Conservation (phyloP, 2,888 invertebrate genomes). For the Apotomis capreana region DNA sequence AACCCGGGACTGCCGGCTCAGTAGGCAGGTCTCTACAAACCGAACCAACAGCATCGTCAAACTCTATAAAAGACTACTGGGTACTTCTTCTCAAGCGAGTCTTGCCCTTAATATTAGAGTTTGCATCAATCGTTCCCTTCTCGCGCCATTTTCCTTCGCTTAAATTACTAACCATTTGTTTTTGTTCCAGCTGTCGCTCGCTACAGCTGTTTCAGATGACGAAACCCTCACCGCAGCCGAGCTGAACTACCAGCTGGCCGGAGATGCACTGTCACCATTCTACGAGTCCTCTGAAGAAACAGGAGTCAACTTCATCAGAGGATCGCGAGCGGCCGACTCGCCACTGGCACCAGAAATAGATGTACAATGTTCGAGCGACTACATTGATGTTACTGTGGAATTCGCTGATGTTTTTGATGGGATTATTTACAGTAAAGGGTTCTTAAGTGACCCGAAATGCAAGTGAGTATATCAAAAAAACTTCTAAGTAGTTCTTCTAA, state of each 20-base stretch:
- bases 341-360: constrained; percentile 80
- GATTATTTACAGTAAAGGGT: constrained; percentile 88
- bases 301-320: constrained; percentile 75
- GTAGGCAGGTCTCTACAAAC: too few species aligned
- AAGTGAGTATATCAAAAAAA: constrained; percentile 74
- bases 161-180: too few species aligned
- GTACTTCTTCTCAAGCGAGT: too few species aligned
- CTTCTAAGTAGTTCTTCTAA: too few species aligned
- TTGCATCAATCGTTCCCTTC: too few species aligned
- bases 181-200: constrained; percentile 76
- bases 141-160: too few species aligned
- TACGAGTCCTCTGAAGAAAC: constrained; percentile 66
- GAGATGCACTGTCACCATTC: constrained; percentile 70
- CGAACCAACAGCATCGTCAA: too few species aligned
- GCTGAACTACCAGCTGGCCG: constrained; percentile 71
- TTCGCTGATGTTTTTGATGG: constrained; percentile 86
- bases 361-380: constrained; percentile 84
- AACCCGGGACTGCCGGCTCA: too few species aligned
- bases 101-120: too few species aligned
- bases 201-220: constrained; percentile 80
- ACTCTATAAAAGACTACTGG: too few species aligned
- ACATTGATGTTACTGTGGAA: constrained; percentile 85
- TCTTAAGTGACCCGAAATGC: constrained; percentile 86
- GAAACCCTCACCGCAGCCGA: constrained; percentile 74
- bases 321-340: constrained; percentile 80